These are phyloP conservation scores for Laticauda laticaudata DNA, from an alignment of 2,113 vertebrate species.

Conservation along the genomic window DNA sequence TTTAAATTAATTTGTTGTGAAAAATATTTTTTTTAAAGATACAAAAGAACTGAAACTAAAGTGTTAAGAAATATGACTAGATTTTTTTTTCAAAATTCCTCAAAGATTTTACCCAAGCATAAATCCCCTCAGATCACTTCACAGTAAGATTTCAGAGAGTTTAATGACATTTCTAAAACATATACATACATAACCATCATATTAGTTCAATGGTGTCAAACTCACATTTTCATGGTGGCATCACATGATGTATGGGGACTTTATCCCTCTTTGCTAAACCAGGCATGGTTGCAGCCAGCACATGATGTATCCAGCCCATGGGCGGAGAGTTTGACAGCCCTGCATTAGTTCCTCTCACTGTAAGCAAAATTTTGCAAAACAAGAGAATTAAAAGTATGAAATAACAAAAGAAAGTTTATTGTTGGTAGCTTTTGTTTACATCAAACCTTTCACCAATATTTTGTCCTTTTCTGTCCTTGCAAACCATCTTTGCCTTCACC, in stretches of 20 bases:
- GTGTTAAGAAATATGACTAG: not conserved
- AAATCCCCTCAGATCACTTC: not conserved
- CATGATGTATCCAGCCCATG: too few relatives aligned
- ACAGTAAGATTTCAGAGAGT: not conserved
- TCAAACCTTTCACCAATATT: not conserved
- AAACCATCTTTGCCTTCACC: not conserved
- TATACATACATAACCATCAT: not conserved
- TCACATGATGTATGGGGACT: too few relatives aligned
- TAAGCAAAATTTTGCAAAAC: not conserved
- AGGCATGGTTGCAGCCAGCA: too few relatives aligned
- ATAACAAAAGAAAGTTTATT: not conserved
- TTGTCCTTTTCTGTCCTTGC: not conserved
- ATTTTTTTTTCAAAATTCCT: not conserved
- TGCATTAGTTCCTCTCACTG: not conserved
- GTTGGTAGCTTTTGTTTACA: not conserved
- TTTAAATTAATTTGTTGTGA: conserved; percentile 40
- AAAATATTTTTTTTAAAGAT: conserved; percentile 21
- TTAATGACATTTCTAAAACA: not conserved
- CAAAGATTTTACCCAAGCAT: not conserved
- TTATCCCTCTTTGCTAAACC: too few relatives aligned
- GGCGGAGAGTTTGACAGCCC: too few relatives aligned
- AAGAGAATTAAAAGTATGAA: not conserved
- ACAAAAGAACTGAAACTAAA: conserved; percentile 34
- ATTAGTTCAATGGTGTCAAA: not conserved
- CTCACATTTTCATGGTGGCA: too few relatives aligned